Evolutionary conservation across 2,113 vertebrate genomes (phyloP), one percentile per base, ranked within the genome.

Genomic region (Pachyramphus minor): DNA sequence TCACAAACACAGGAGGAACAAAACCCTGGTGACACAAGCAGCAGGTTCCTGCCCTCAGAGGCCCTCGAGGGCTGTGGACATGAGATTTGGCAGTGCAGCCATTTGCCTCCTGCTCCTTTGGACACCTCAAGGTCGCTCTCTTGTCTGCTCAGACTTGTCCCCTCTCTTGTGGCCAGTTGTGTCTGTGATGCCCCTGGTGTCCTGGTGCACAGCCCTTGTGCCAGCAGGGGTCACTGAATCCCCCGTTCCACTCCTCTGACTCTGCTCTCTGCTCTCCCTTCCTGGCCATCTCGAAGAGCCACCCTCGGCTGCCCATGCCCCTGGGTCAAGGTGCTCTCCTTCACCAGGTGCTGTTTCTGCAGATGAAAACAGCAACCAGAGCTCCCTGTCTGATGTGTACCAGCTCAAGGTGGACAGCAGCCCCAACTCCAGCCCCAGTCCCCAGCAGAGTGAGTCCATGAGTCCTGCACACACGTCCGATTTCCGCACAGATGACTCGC

Each of bases 361-460:
- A 99, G 99, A 99, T 98, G 99, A 99, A 97, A 99, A 99, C 96
- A 99, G 99, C 98, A 99, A 99, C 97, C 99, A 99, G 98, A 99
- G 99, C 93, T 99, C 99, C 39, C 94, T 99, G 95, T 99, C 99
- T 0, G 99, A 99, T 0, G 98, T 98, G 58, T 99, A 99, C 95
- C 99, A 99, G 83, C 98, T 99, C 72, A 99, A 99, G 96, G 98
- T 99, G 97, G 99, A 99, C 93, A 99, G 99, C 98, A 99, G 99
- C 96, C 99, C 98, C 87, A 99, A 98, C 92, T 99, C 98, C 11
- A 98, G 98, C 95, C 98, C 99, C 77, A 99, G 99, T 92, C 99
- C 99, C 12, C 99, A 99, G 96, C 99, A 99, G 95, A 99, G 99
- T 3, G 98, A 99, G 96, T 99, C 98, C 16, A 97, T 99, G 96